A percentile compares a stretch with the other conserved stretches of the same genome.
Conservation (phyloP, 1,140 invertebrate genomes). For the Psilanteris sp. region DNA sequence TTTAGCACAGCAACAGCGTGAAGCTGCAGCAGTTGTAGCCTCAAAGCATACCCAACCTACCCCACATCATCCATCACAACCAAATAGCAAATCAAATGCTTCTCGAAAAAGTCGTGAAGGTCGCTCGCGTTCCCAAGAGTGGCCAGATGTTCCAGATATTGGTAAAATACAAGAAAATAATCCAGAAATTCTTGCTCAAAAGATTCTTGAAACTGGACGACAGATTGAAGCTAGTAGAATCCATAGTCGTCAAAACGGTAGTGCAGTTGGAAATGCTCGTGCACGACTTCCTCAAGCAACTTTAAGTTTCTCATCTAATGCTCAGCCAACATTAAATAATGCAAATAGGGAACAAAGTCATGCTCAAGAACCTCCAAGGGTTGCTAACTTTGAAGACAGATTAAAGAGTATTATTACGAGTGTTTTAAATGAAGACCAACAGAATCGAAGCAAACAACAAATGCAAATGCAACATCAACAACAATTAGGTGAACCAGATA, state of each 20-base stretch:
- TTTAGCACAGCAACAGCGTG: slow-evolving; percentile 66
- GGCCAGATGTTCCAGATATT: slow-evolving; percentile 93
- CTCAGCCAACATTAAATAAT: slow-evolving; percentile 71
- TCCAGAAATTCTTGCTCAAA: slow-evolving; percentile 92
- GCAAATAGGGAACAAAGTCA: slow-evolving; percentile 71
- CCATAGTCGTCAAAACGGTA: slow-evolving; percentile 67
- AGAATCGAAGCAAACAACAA: slow-evolving; percentile 79
- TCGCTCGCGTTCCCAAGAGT: slow-evolving; percentile 90
- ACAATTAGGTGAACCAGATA: slow-evolving; percentile 73
- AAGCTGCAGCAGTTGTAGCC: slow-evolving; percentile 39
- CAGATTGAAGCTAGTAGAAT: slow-evolving; percentile 91
- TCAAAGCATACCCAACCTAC: slow-evolving; percentile 66
- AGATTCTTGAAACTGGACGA: slow-evolving; percentile 92
- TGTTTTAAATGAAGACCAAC: slow-evolving; percentile 91
- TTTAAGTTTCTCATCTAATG: slow-evolving; percentile 68
- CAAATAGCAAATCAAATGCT: slow-evolving; percentile 67
- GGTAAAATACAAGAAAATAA: slow-evolving; percentile 95
- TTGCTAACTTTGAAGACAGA: slow-evolving; percentile 94
- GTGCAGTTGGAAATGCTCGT: slow-evolving; percentile 52
- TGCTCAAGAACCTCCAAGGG: slow-evolving; percentile 88
- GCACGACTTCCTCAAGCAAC: slow-evolving; percentile 74
- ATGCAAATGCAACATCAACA: slow-evolving; percentile 70
- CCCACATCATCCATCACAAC: slow-evolving; percentile 64
- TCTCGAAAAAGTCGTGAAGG: slow-evolving; percentile 86
- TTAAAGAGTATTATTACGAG: slow-evolving; percentile 95